Evolutionary conservation across 2,113 vertebrate genomes (phyloP).

Genomic region (Falcunculus frontatus): DNA sequence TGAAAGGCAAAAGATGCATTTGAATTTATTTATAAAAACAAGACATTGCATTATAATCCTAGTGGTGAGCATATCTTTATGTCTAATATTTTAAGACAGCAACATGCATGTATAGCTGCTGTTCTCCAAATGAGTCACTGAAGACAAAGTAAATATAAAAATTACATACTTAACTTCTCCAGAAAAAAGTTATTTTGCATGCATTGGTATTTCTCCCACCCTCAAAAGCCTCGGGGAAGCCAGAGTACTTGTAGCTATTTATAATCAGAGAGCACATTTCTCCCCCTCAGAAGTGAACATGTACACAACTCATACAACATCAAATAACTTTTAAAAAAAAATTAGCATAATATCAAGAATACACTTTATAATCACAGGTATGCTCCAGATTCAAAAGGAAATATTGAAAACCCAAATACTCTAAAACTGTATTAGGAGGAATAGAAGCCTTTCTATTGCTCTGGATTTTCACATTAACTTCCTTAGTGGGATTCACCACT

Average conservation of each 20-base stretch:
- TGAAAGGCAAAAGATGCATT: slow-evolving; percentile 47
- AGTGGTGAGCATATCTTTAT: not conserved
- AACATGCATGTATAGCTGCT: not conserved
- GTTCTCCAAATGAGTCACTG: not conserved
- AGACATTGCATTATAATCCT: not conserved
- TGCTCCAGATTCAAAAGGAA: not conserved
- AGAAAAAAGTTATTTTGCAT: not conserved
- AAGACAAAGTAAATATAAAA: not conserved
- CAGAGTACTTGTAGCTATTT: not conserved
- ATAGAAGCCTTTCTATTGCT: not conserved
- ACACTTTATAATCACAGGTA: not conserved
- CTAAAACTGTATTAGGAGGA: not conserved
- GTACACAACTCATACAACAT: not conserved
- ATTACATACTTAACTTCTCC: not conserved
- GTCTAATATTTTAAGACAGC: not conserved
- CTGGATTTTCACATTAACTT: not conserved
- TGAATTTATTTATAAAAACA: not conserved
- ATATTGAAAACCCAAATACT: not conserved
- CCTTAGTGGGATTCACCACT: not conserved
- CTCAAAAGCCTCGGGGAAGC: not conserved
- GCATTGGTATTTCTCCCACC: not conserved
- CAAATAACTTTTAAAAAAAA: not conserved
- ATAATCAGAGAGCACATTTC: not conserved
- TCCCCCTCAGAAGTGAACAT: not conserved
- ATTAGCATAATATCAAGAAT: not conserved